Conservation (phyloP, 2,797 vertebrate species). For the Catostomus latipinnis region DNA sequence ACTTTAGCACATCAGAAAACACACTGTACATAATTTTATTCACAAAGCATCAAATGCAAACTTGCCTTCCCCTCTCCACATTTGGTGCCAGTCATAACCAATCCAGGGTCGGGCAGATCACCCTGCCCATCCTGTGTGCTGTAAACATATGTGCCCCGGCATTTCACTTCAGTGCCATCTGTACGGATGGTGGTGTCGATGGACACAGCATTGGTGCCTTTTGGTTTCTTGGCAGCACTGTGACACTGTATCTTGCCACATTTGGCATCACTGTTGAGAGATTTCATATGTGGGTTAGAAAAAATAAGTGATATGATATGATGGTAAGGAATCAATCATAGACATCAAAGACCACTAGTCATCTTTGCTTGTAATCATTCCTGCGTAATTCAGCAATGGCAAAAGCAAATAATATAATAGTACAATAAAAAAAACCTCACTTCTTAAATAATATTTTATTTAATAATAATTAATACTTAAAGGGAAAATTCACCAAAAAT, state of each 20-base stretch:
- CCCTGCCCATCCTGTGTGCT: constrained; percentile 83
- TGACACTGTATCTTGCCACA: constrained; percentile 97
- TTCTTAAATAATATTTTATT: too few relatives aligned
- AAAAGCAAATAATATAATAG: not conserved
- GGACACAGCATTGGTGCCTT: constrained; percentile 83
- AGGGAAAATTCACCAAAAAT: too few relatives aligned
- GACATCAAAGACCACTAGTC: too few relatives aligned
- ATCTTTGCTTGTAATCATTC: not conserved
- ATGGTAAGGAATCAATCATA: too few relatives aligned
- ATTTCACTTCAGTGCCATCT: constrained; percentile 84
- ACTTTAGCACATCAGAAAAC: not conserved
- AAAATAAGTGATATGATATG: too few relatives aligned
- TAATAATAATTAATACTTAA: too few relatives aligned
- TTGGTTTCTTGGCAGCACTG: constrained; percentile 87
- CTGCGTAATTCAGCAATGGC: not conserved
- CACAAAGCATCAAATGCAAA: not conserved
- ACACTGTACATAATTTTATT: not conserved
- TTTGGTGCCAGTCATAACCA: constrained; percentile 92
- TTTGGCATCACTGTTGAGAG: constrained; percentile 84
- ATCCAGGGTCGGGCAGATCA: constrained; percentile 85
- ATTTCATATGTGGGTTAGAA: not conserved
- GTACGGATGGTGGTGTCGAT: constrained; percentile 88
- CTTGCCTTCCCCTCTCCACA: constrained; percentile 90
- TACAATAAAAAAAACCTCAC: too few relatives aligned
- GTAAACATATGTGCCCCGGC: constrained; percentile 88